phyloP scores from a whole-genome alignment of 2,888 invertebrate genomes.

The Ephialtes manifestator region DNA sequence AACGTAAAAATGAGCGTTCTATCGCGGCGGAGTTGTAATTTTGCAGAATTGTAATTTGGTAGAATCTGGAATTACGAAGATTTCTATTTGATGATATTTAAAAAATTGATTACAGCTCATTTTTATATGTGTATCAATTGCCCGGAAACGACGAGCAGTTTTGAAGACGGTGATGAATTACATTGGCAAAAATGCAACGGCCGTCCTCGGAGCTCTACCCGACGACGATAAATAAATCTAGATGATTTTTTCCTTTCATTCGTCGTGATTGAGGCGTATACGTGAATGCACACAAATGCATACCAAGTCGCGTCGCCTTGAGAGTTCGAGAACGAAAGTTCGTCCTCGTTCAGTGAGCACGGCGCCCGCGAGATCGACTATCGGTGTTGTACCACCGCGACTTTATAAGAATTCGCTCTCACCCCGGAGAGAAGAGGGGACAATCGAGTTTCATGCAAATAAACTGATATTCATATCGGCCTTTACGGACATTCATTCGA shows the following conservation, averaged over 20 bases:
- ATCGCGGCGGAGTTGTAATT: too few relatives aligned
- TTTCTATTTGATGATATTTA: too few relatives aligned
- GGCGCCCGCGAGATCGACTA: slow-evolving; percentile 27
- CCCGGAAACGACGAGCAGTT: too few relatives aligned
- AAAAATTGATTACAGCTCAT: too few relatives aligned
- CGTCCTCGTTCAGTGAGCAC: slow-evolving; percentile 62
- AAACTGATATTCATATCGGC: not conserved
- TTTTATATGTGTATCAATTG: too few relatives aligned
- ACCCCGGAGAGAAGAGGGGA: slow-evolving; percentile 17
- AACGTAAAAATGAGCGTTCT: too few relatives aligned
- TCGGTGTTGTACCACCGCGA: slow-evolving; percentile 21
- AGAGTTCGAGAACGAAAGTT: slow-evolving; percentile 69
- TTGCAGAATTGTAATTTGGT: too few relatives aligned
- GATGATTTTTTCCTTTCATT: slow-evolving; percentile 37
- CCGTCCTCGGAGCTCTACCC: slow-evolving; percentile 8
- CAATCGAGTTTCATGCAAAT: slow-evolving; percentile 47
- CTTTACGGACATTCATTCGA: not conserved
- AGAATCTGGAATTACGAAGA: too few relatives aligned
- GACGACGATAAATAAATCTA: slow-evolving; percentile 54
- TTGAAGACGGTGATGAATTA: too few relatives aligned
- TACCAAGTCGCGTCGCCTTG: slow-evolving; percentile 61
- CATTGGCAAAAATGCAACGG: too few relatives aligned
- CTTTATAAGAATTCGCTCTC: slow-evolving; percentile 60
- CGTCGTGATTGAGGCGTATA: slow-evolving; percentile 25
- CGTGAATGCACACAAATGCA: slow-evolving; percentile 35